Percentiles rank a stretch among this genome's conserved stretches.
Conservation (phyloP, 2,888 invertebrate genomes). For the Pollenia amentaria region DNA sequence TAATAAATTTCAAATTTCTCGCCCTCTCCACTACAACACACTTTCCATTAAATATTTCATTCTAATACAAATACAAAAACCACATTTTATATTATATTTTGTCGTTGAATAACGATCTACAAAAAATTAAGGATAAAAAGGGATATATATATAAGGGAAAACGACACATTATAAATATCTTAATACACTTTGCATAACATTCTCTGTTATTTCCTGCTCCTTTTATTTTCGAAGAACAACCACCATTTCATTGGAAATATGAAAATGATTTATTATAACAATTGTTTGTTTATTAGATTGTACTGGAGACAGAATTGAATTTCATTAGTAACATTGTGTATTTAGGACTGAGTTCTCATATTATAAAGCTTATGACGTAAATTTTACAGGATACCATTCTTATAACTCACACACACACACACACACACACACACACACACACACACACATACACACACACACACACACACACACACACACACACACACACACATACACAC, state of each 20-base stretch:
- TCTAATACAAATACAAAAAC: neutral
- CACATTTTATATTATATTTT: neutral
- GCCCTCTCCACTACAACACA: neutral
- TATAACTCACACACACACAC: neutral
- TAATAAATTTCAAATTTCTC: neutral
- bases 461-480: neutral
- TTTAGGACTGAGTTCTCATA: neutral
- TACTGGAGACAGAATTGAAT: too few species aligned
- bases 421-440: neutral
- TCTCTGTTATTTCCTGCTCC: neutral
- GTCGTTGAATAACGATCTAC: conserved; percentile 15
- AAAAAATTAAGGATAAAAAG: conserved; percentile 38
- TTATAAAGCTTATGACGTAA: conserved; percentile 13
- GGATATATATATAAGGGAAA: conserved; percentile 21
- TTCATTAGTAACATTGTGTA: neutral
- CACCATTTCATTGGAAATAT: neutral
- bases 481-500: too few species aligned
- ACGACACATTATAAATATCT: conserved; percentile 1
- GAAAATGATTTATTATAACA: neutral
- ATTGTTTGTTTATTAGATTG: neutral
- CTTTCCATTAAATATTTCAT: neutral
- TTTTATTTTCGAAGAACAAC: neutral
- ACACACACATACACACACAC: neutral
- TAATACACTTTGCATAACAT: neutral
- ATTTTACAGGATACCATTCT: neutral